phyloP scores from a whole-genome alignment of 2,888 invertebrate species.

The Trichacis sp. region DNA sequence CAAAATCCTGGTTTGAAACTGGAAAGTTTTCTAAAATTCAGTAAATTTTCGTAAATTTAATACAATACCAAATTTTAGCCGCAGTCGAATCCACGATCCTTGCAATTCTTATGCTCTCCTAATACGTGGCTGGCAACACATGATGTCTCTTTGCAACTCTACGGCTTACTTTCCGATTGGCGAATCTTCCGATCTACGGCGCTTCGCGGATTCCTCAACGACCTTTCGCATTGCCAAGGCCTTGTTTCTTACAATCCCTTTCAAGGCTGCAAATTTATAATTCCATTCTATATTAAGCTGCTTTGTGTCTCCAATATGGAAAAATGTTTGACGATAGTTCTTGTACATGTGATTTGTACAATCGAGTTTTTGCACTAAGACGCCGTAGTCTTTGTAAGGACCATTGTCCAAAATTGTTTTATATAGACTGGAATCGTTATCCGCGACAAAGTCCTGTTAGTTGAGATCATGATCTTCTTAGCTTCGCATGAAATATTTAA shows the following conservation, averaged over 20 bases:
- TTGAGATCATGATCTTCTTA: conserved; percentile 18
- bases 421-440: conserved; percentile 28
- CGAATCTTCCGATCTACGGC: background rate
- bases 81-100: background rate
- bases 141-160: conserved; percentile 24
- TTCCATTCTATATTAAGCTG: background rate
- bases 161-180: background rate
- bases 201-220: conserved; percentile 20
- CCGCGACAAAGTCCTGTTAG: conserved; percentile 20
- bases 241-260: background rate
- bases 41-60: too few species aligned
- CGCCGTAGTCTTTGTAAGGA: conserved; percentile 17
- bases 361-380: conserved; percentile 27
- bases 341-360: conserved; percentile 32
- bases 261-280: background rate
- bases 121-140: conserved; percentile 34
- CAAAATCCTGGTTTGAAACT: too few species aligned
- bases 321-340: conserved; percentile 11
- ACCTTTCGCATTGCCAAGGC: background rate
- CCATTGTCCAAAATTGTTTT: conserved; percentile 17
- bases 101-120: conserved; percentile 39
- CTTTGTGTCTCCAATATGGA: background rate
- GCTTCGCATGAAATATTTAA: conserved; percentile 14
- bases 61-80: too few species aligned
- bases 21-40: too few species aligned